Conservation (phyloP, 2,113 vertebrate genomes). For the Ploceus nigricollis region DNA sequence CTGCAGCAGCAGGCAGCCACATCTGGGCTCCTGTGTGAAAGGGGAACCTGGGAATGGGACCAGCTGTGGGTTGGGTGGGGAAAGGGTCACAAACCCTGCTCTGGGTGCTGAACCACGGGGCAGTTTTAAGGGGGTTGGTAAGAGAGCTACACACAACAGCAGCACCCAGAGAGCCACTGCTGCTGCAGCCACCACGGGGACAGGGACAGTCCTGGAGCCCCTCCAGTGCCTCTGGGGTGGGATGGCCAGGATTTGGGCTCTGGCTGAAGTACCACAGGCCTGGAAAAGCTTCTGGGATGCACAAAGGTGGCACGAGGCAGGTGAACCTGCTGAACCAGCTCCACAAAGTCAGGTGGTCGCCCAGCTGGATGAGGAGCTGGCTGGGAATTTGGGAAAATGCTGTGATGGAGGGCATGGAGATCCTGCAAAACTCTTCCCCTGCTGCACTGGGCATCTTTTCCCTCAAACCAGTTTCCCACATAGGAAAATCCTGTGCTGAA, state of each 20-base stretch:
- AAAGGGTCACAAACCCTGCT: not conserved
- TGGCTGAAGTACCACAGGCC: not conserved
- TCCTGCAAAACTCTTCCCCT: not conserved
- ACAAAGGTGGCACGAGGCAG: not conserved
- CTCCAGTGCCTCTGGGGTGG: not conserved
- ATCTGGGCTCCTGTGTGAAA: rapidly evolving
- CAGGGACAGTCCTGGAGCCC: not conserved
- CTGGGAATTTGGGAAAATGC: not conserved
- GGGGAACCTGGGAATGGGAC: not conserved
- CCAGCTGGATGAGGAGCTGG: not conserved
- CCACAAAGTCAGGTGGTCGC: rapidly evolving
- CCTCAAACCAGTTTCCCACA: not conserved
- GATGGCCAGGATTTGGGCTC: not conserved
- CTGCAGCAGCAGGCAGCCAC: not conserved
- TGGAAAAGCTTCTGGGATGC: not conserved
- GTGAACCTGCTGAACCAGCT: rapidly evolving
- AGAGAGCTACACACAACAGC: not conserved
- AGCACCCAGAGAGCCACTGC: not conserved
- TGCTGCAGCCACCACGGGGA: rapidly evolving
- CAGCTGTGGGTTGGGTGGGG: not conserved
- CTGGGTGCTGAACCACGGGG: not conserved
- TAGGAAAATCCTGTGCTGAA: not conserved
- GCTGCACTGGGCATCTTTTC: rapidly evolving
- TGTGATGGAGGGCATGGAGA: not conserved
- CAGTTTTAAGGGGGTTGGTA: not conserved